Conservation (phyloP, 2,797 vertebrate species). For the Halcyon leucocephala region DNA sequence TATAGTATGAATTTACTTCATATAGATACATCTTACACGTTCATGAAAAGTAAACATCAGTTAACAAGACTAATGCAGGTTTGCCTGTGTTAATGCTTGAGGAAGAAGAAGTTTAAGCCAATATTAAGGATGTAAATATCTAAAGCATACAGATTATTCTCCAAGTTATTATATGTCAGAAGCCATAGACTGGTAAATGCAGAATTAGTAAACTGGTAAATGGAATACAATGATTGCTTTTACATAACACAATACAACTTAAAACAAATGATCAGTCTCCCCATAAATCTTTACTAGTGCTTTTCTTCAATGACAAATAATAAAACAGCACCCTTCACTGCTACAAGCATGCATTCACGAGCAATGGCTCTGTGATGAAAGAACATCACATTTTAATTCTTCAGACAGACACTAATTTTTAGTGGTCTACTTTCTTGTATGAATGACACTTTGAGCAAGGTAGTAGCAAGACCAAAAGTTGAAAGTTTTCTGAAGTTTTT, state of each 20-base stretch:
- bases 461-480: not conserved
- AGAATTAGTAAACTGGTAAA: conserved; percentile 32
- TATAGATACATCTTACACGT: not conserved
- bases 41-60: not conserved
- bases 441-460: not conserved
- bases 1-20: not conserved
- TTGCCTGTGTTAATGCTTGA: not conserved
- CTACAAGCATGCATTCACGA: not conserved
- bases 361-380: conserved; percentile 30
- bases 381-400: conserved; percentile 53
- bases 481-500: conserved; percentile 33
- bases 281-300: conserved; percentile 22
- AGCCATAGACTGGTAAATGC: not conserved
- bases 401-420: conserved; percentile 49
- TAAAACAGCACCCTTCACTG: not conserved
- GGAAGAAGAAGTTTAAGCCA: not conserved
- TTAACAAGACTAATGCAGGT: not conserved
- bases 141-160: conserved; percentile 1
- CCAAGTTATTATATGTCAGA: not conserved
- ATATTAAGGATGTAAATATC: not conserved
- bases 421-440: conserved; percentile 8
- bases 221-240: conserved; percentile 10
- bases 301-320: conserved; percentile 24
- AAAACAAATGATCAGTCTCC: conserved; percentile 12
- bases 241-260: conserved; percentile 12